These are phyloP conservation scores for Emydocephalus ijimae DNA, from an alignment of 2,113 vertebrate genomes.

Conservation along the genomic window DNA sequence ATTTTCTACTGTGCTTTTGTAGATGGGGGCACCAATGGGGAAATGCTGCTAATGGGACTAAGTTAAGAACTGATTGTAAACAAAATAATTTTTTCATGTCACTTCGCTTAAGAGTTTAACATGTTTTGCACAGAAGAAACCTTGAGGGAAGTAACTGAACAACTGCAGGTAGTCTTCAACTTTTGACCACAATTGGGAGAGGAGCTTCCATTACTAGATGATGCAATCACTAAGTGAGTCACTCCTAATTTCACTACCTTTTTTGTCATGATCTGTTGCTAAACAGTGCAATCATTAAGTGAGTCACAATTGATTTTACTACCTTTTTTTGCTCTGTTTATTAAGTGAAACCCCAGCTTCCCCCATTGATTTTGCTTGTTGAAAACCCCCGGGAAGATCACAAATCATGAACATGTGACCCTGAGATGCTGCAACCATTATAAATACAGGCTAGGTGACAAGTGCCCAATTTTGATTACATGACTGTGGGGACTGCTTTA, in stretches of 20 bases:
- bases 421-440: neutral
- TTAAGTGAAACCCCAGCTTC: neutral
- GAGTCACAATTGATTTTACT: neutral
- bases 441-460: neutral
- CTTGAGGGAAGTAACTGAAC: conserved; percentile 49
- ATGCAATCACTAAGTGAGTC: neutral
- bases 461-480: neutral
- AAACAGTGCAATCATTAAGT: neutral
- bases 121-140: conserved; percentile 51
- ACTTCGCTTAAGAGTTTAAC: conserved; percentile 47
- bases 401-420: neutral
- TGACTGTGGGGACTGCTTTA: neutral
- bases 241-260: neutral
- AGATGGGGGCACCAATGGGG: conserved; percentile 7
- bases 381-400: neutral
- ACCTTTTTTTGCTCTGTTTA: neutral
- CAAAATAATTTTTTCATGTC: conserved; percentile 53
- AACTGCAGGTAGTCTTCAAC: neutral
- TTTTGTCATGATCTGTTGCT: neutral
- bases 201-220: neutral
- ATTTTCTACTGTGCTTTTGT: neutral
- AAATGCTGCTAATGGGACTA: conserved; percentile 12
- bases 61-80: conserved; percentile 45
- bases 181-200: neutral
- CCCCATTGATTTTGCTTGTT: neutral